Base-by-base conservation (phyloP, 2,113 vertebrate species). In the Symphodus melops region DNA sequence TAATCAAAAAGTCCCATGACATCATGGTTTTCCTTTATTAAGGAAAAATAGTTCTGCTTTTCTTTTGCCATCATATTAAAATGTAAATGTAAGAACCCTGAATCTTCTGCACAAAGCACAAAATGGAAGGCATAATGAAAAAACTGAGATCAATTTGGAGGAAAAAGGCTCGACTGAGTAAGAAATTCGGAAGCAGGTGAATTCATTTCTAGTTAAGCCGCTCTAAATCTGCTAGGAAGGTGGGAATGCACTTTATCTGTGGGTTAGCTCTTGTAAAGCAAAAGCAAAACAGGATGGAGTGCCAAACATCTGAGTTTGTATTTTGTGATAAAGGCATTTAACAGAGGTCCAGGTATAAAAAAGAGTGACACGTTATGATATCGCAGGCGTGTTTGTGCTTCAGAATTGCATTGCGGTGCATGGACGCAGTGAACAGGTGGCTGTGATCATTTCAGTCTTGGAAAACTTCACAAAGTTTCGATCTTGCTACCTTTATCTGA, bases 201-300 rank as follows among this genome's bases (percentile, higher is more conserved):
- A 65, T 72, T 61, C 63, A 65, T 72, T 58, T 69, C 48, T 42
- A 2, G 21, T 14, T 41, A 79, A 69, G 70, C 59, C 1, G 11
- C 10, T 66, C 46, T 9, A 17, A 8, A n/a, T 68, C 51, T 52
- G 54, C 21, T 62, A 58, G 48, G 51, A 61, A 68, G 61, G 61
- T 75, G 54, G 42, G 46, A 44, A 70, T 64, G 63, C 8, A 10
- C 41, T 75, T 66, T 68, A 65, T 36, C 13, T 68, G 17, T 68
- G 28, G 48, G 57, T 58, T 72, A 88, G 77, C 78, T 81, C 82
- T 79, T 78, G 21, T 68, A 68, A 64, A 76, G 41, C 58, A 76
- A 62, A 82, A 66, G 61, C 42, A 79, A 60, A 80, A 65, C 81
- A 55, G 60, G 49, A 75, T 56, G 77, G 88, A 87, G 86, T 88